These are phyloP conservation scores for Dicaeum eximium DNA, from an alignment of 2,113 vertebrate species.

Conservation along the genomic window DNA sequence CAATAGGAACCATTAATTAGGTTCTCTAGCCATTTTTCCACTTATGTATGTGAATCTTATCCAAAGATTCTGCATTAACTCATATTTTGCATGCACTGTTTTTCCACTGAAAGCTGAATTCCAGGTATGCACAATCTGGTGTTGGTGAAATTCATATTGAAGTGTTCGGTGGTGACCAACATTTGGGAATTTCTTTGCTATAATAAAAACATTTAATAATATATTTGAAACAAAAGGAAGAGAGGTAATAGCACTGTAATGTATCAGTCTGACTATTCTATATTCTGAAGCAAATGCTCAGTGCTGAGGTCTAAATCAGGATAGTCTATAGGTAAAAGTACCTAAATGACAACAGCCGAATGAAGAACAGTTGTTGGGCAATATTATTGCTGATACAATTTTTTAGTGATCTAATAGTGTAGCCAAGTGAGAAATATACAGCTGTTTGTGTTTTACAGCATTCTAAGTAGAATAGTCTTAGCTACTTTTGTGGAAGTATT, in stretches of 20 bases:
- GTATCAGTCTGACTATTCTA: neutral
- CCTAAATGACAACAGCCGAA: neutral
- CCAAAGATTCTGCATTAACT: neutral
- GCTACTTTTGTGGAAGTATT: neutral
- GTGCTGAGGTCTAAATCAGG: neutral
- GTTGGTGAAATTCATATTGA: neutral
- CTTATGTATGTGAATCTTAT: slow-evolving; percentile 2
- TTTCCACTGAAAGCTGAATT: neutral
- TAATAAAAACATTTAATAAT: neutral
- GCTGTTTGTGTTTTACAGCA: neutral
- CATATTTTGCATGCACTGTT: neutral
- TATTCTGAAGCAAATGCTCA: neutral
- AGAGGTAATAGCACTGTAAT: neutral
- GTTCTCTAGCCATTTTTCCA: neutral
- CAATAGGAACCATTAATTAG: neutral
- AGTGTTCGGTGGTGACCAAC: neutral
- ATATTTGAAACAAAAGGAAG: neutral
- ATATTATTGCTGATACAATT: neutral
- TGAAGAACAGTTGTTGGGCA: neutral
- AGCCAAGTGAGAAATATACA: neutral
- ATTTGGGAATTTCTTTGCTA: neutral
- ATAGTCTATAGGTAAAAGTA: neutral
- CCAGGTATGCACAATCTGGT: neutral
- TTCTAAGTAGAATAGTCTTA: neutral
- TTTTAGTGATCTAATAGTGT: neutral